Base-by-base conservation (phyloP, 2,888 invertebrate genomes). In the Leptinotarsa haldemani region DNA sequence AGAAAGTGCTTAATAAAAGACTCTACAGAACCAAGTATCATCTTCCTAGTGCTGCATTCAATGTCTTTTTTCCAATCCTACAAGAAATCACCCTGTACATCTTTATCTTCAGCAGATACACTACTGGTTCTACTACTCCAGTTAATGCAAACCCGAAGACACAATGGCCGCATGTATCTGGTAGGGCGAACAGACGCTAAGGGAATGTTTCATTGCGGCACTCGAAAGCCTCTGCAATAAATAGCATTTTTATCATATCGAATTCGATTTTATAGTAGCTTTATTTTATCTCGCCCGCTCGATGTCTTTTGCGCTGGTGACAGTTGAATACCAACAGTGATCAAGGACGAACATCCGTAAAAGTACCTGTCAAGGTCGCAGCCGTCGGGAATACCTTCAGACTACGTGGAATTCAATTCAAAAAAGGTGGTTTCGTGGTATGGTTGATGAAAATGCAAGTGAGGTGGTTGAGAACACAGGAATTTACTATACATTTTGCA, bases 281-380 rank as follows among this genome's bases (percentile, higher is more conserved):
- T 84, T 83, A 85, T 85, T 84, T 84, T 84, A 83, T 84, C 83
- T 82, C 80, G 83, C 76, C 75, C 76, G 80, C 80, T 78, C 79
- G 78, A 69, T 52, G 69, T 73, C 58, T 56, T 69, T 69, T 69
- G 80, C 80, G 79, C 75, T 74, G 79, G 83, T 84, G 84, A 84
- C 85, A 84, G 83, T 83, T 85, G 85, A 84, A 85, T 85, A 83
- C 84, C 82, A 83, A 83, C 84, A 84, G 83, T 83, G 84, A 80
- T 83, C 85, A 84, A 85, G 84, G 85, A 75, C 84, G 84, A 75
- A 80, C 82, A 81, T 75, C 78, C 80, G 79, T 82, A 81, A 82
- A 76, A 76, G 75, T 74, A 77, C 74, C 77, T 71, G 58, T 52
- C 77, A 75, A 73, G 73, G 71, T 74, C 69, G 71, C 58, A 56